Evolutionary conservation across 2,797 vertebrate species (phyloP), one percentile per base, ranked within the genome.

Genomic region (Lateolabrax maculatus): DNA sequence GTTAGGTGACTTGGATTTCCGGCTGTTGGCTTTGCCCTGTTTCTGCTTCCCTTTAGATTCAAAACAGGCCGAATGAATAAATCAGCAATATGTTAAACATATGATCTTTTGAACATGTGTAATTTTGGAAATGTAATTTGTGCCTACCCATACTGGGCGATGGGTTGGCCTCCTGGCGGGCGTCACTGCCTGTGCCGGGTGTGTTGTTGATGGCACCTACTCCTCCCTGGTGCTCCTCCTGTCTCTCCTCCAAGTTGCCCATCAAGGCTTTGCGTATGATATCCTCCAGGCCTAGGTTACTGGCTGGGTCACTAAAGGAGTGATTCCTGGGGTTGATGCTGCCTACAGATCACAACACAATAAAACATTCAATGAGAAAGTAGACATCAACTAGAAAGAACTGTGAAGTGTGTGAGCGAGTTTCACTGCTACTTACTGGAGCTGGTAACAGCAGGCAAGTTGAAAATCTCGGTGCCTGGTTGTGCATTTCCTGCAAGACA

Each of bases 401-500:
- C n/a, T 16, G 13, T 60, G 4, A 66, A 1, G 11, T 18, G 15
- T 39, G 8, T 39, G 11, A 43, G 19, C 0, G 5, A 73, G 6
- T 27, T 25, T 55, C 6, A 36, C 19, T 12, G 61, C 71, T 79
- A 93, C 96, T 96, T 91, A 99, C 98, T 97, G 92, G 98, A 99
- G 80, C 94, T 96, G 86, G 98, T 99, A 84, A 99, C 98, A 79
- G 98, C 98, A 72, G 98, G 98, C 93, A 99, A 88, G 91, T 99
- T 99, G 89, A 99, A 99, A 90, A 99, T 99, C 94, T 99, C 98
- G 62, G 98, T 99, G 92, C 98, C 98, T 71, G 98, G 98, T 87
- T 99, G 98, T 86, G 98, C 97, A 39, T 96, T 97, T 90, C 97
- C 98, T 99, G 92, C 43, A 95, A 95, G 34, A 85, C 12, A 88